Percentiles rank a stretch among this genome's conserved stretches.
Evolutionary conservation across 2,888 invertebrate genomes (phyloP).

Genomic region (Lasioglossum vierecki): DNA sequence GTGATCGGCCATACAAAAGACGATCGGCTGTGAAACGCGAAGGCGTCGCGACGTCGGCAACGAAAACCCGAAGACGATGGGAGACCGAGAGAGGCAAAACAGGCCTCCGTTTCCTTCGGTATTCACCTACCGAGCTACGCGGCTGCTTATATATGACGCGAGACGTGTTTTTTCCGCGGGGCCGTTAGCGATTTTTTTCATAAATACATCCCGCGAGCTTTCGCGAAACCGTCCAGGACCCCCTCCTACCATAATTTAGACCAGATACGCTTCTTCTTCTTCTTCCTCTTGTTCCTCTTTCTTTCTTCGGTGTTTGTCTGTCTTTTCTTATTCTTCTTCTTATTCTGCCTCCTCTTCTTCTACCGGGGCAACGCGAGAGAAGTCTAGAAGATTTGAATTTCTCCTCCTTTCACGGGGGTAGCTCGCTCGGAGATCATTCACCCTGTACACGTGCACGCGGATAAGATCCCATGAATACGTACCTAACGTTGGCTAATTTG

Average conservation of each 20-base stretch:
- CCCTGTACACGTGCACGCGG: constrained; percentile 77
- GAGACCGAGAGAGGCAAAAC: neutral
- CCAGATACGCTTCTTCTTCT: constrained; percentile 32
- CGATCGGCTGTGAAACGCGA: constrained; percentile 45
- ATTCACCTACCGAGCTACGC: constrained; percentile 36
- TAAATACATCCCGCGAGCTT: constrained; percentile 46
- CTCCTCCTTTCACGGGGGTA: constrained; percentile 66
- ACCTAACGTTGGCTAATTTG: constrained; percentile 74
- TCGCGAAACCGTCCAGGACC: constrained; percentile 5
- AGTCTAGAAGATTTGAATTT: constrained; percentile 70
- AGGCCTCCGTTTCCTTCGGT: constrained; percentile 24
- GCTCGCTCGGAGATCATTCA: constrained; percentile 73
- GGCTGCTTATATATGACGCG: constrained; percentile 9
- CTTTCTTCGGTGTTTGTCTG: neutral
- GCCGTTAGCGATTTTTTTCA: constrained; percentile 47
- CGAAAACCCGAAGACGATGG: neutral
- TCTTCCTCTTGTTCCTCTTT: constrained; percentile 13
- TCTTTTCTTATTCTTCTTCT: neutral
- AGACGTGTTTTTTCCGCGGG: constrained; percentile 24
- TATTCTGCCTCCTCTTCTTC: neutral
- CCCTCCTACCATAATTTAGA: constrained; percentile 51
- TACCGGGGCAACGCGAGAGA: constrained; percentile 29
- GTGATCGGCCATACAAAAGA: constrained; percentile 68
- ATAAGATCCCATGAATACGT: constrained; percentile 78
- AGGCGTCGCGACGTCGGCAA: neutral